These are phyloP conservation scores for Vanacampus margaritifer DNA, from an alignment of 2,113 vertebrate genomes.

Conservation along the genomic window DNA sequence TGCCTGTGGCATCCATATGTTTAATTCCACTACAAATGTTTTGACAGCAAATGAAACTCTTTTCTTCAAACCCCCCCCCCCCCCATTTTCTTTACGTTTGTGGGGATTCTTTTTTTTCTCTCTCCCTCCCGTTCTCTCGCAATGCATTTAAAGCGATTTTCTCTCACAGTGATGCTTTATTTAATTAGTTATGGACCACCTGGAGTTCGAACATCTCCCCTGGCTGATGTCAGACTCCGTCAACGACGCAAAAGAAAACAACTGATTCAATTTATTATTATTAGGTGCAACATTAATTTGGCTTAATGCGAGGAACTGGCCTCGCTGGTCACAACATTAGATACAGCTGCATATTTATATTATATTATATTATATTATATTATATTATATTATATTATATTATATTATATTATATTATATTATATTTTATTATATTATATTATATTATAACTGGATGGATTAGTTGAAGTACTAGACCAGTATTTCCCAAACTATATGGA, in stretches of 20 bases:
- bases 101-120: conserved; percentile 2
- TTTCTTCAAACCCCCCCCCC: conserved; percentile 25
- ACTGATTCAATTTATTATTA: conserved; percentile 18
- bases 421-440: too few relatives aligned
- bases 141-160: conserved; percentile 24
- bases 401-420: too few relatives aligned
- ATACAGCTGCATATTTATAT: too few relatives aligned
- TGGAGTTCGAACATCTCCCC: conserved; percentile 58
- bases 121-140: not conserved
- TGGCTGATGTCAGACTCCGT: conserved; percentile 55
- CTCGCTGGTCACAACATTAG: not conserved
- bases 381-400: too few relatives aligned
- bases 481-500: too few relatives aligned
- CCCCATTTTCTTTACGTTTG: conserved; percentile 18
- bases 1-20: conserved; percentile 70
- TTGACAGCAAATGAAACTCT: conserved; percentile 64
- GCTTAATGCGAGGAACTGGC: conserved; percentile 12
- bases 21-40: conserved; percentile 71
- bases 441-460: too few relatives aligned
- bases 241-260: conserved; percentile 37
- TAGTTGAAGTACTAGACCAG: too few relatives aligned
- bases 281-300: conserved; percentile 35
- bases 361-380: too few relatives aligned
- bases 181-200: conserved; percentile 68
- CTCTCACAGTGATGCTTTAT: conserved; percentile 56